Base-by-base conservation (phyloP, 2,888 invertebrate genomes). In the Itoplectis maculator region DNA sequence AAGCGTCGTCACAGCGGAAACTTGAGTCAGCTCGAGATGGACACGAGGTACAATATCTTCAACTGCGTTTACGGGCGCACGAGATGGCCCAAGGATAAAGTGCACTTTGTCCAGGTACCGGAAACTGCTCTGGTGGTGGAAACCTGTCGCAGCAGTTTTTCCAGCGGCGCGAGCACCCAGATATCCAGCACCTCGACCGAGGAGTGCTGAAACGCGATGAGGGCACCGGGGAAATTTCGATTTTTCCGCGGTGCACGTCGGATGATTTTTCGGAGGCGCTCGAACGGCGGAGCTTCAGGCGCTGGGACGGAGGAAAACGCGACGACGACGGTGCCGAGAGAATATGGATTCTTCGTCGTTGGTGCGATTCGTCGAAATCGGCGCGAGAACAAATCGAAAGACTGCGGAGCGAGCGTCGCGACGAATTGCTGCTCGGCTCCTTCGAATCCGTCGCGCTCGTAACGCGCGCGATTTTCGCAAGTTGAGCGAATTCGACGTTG, bases 141-240 rank as follows among this genome's bases (percentile, higher is more conserved):
- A 85, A 94, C 93, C 45, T 94, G 95, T 89, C 94, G 95, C 79
- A 94, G 95, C 87, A 95, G 95, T 81, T 95, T 95, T 92, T 95
- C 95, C 89, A 95, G 95, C 79, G 95, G 93, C 0, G 95, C 92
- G 88, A 95, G 95, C 92, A 95, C 95, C 73, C 95, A 95, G 92
- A 94, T 95, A 86, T 95, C 95, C 76, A 94, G 94, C 82, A 94
- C 94, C 20, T 95, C 95, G 89, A 95, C 95, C 90, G 95, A 95
- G 93, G 92, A 92, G 61, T 92, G 90, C 81, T 92, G 87, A 89
- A 51, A 56, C 29, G 66, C 63, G 63, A 79, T 66, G 72, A 59
- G 5, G 15, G 1, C 15, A 15, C 18, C 9, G 15, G n/a, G 9
- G 9, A 61, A 61, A 40, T 40, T 61, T n/a, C 8, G 15, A 54